Evolutionary conservation across 2,888 invertebrate species (phyloP), one percentile per base, ranked within the genome.

Genomic region (Caenorhabditis plicata): DNA sequence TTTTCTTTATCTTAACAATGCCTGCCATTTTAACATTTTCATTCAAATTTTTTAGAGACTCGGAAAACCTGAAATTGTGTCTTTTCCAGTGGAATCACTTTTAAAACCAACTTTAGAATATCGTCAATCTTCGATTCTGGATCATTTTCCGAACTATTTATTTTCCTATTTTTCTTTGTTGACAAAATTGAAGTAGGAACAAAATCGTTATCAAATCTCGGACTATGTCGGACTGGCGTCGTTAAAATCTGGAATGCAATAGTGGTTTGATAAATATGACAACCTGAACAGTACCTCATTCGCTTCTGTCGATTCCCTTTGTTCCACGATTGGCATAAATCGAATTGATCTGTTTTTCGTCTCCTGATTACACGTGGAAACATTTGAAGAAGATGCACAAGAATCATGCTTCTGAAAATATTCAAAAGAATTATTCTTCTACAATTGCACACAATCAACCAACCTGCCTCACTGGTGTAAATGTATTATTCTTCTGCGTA

Each of bases 101-200:
- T n/a, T n/a, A n/a, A n/a, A n/a, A n/a, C n/a, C n/a, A n/a, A n/a
- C n/a, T n/a, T n/a, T n/a, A n/a, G n/a, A n/a, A n/a, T n/a, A n/a
- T n/a, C n/a, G n/a, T n/a, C n/a, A n/a, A n/a, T n/a, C n/a, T n/a
- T n/a, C n/a, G n/a, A n/a, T n/a, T n/a, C n/a, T n/a, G n/a, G n/a
- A n/a, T n/a, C n/a, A n/a, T n/a, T n/a, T n/a, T n/a, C n/a, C n/a
- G n/a, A n/a, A n/a, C n/a, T n/a, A n/a, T n/a, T n/a, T n/a, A n/a
- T n/a, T n/a, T n/a, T n/a, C n/a, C n/a, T n/a, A n/a, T 38, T 39
- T 17, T 52, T 53, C 11, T 22, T 46, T 22, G 53, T 44, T 8
- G 53, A 53, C 19, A 53, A 25, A 31, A 53, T 53, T 7, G 53
- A 53, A n/a, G 20, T 19, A 3, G 53, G 53, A 29, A 46, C 32